Percentiles rank a stretch among this genome's conserved stretches.
These are phyloP conservation scores for Pentalonia nigronervosa DNA, from an alignment of 1,140 invertebrate genomes.

Conservation along the genomic window DNA sequence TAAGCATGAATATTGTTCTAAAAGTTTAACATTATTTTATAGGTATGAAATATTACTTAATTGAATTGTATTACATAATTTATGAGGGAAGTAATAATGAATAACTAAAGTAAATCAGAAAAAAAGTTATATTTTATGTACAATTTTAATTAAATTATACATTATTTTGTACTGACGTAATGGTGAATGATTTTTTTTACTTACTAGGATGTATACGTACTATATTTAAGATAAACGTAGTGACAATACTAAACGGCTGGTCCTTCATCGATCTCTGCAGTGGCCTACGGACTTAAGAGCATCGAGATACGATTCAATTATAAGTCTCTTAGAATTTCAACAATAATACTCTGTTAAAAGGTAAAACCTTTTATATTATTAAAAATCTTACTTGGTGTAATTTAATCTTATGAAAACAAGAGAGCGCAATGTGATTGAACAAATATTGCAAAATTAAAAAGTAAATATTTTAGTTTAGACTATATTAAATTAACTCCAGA, in stretches of 20 bases:
- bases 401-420: background rate
- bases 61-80: background rate
- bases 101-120: background rate
- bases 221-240: background rate
- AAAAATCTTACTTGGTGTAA: background rate
- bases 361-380: slow-evolving; percentile 7
- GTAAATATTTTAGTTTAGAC: background rate
- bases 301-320: background rate
- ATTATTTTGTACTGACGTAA: background rate
- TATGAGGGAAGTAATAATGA: background rate
- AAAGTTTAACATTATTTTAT: background rate
- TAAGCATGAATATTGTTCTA: background rate
- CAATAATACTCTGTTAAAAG: background rate
- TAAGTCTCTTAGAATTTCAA: background rate
- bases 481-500: background rate
- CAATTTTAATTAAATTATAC: background rate
- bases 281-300: background rate
- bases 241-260: background rate
- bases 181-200: background rate
- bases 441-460: background rate
- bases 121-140: background rate
- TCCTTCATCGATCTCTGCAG: background rate
- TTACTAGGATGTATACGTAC: background rate
- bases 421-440: background rate
- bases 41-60: background rate